Evolutionary conservation across 2,888 invertebrate genomes (phyloP), one percentile per base, ranked within the genome.

Genomic region (Tridacna crocea): DNA sequence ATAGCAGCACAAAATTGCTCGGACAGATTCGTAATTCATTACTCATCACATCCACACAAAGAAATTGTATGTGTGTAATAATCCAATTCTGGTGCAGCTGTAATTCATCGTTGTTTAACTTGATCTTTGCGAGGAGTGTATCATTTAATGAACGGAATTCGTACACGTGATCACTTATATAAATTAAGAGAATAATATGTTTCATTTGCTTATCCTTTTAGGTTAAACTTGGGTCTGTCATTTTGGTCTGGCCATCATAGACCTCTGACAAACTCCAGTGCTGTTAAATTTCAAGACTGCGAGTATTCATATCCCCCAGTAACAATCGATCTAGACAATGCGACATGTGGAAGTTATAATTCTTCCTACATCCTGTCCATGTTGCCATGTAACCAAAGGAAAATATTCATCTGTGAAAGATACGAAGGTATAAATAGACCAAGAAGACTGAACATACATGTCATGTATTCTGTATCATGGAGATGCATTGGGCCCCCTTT

Each of bases 261-360:
- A 15, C 75, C 75, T 0, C 55, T 75, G 17, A 46, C 66, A 12
- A 75, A 68, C 60, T 70, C 70, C 8, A 70, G 26, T 48, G 22
- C 24, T 12, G 58, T 63, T n/a, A 72, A 60, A 27, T 79, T 68
- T 26, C 79, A 79, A 48, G 79, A 79, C 46, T 79, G 79, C 51
- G 79, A 79, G 51, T 1, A n/a, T 13, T 2, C 24, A 6, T 26
- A 26, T 22, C 22, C 73, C 17, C 24, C 27, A 27, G 36, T 60
- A 19, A 15, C 26, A 19, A 8, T 73, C 36, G 11, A 0, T 19
- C 60, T 73, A n/a, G n/a, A 61, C 73, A 47, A 26, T n/a, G 36
- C 10, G 8, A 73, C 73, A 8, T 61, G 73, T 60, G 73, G 61
- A 0, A 46, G 47, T 36, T 70, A 70, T 51, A 51, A 70, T n/a